Conservation (phyloP, 2,888 invertebrate species). For the Coleophora flavipennella region DNA sequence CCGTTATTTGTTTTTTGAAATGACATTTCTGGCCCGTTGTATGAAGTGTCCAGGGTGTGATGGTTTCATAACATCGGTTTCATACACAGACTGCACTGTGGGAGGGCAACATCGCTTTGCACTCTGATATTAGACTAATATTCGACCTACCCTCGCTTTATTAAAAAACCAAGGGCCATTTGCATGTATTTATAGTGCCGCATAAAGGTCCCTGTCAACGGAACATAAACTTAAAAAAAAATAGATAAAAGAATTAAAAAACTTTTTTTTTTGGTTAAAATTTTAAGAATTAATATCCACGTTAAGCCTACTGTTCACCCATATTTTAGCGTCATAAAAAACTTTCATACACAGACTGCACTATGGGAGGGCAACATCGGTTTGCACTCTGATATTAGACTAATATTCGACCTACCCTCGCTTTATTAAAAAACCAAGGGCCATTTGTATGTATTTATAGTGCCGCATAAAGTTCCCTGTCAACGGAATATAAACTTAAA, state of each 20-base stretch:
- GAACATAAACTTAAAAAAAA: too few relatives aligned
- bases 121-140: slow-evolving; percentile 69
- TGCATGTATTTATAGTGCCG: slow-evolving; percentile 63
- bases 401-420: slow-evolving; percentile 68
- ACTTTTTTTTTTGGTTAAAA: slow-evolving; percentile 1
- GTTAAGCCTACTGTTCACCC: slow-evolving; percentile 24
- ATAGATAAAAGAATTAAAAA: not conserved
- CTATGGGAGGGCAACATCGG: slow-evolving; percentile 58
- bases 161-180: slow-evolving; percentile 69
- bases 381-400: slow-evolving; percentile 69
- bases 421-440: slow-evolving; percentile 68
- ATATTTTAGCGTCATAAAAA: slow-evolving; percentile 47
- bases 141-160: slow-evolving; percentile 65
- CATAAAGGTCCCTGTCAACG: slow-evolving; percentile 51
- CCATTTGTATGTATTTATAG: slow-evolving; percentile 69
- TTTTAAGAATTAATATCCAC: slow-evolving; percentile 17
- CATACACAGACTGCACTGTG: slow-evolving; percentile 37
- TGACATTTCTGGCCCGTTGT: too few relatives aligned
- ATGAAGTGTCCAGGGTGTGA: too few relatives aligned
- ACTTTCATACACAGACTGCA: slow-evolving; percentile 35
- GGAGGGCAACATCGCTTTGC: slow-evolving; percentile 66
- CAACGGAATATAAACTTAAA: slow-evolving; percentile 45
- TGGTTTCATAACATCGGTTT: too few relatives aligned
- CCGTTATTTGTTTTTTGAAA: too few relatives aligned
- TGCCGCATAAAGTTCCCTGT: slow-evolving; percentile 44